phyloP scores from a whole-genome alignment of 2,797 vertebrate genomes.

The Leptoclinus maculatus region DNA sequence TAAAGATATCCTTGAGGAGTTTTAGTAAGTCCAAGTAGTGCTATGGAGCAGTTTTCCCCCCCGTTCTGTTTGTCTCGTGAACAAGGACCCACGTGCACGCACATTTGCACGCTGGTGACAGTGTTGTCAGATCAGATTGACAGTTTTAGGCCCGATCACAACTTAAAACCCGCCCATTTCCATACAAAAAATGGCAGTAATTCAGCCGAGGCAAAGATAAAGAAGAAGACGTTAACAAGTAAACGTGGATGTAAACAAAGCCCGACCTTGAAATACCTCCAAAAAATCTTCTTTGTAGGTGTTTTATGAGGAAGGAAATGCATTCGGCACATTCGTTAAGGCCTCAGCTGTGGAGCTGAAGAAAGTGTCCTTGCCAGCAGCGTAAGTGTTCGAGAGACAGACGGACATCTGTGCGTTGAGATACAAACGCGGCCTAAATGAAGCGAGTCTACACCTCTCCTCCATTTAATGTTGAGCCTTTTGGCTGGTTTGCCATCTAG shows the following conservation, averaged over 20 bases:
- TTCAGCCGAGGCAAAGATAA: neutral
- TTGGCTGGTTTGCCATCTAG: slow-evolving; percentile 13
- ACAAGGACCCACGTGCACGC: no score
- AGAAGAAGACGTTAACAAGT: fast-evolving
- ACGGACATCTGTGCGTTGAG: neutral
- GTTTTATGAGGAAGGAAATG: neutral
- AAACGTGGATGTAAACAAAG: no score
- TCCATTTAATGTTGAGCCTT: slow-evolving; percentile 7
- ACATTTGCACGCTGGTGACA: neutral
- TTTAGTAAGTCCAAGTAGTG: neutral
- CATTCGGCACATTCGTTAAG: neutral
- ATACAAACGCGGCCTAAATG: neutral
- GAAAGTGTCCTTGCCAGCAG: neutral
- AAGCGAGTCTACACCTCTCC: neutral
- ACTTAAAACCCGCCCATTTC: no score
- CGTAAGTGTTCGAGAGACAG: neutral
- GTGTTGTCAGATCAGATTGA: neutral
- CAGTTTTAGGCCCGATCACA: neutral
- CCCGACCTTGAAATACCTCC: neutral
- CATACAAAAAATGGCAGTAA: neutral
- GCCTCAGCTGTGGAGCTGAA: neutral
- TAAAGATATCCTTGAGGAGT: neutral
- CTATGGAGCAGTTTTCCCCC: no score
- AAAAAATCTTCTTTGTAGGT: neutral
- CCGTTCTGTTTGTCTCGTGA: no score